Evolutionary conservation across 2,888 invertebrate species (phyloP), one percentile per base, ranked within the genome.

Genomic region (Apeira syringaria): DNA sequence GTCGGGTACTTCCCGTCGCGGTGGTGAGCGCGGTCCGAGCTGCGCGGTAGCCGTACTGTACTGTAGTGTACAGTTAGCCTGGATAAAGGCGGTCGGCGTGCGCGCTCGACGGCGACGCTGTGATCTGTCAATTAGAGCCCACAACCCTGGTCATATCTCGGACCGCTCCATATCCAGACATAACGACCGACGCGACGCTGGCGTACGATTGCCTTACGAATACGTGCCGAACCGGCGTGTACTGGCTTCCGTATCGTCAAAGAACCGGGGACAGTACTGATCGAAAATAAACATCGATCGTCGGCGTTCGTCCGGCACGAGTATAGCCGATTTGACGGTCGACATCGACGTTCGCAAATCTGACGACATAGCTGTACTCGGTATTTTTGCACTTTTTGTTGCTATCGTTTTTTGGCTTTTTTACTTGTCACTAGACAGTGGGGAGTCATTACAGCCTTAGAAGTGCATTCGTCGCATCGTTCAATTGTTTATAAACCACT

Each of bases 41-140:
- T 69, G 68, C 74, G 76, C 80, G 74, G 78, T 78, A 76, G 78
- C 75, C 64, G 67, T 82, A n/a, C n/a, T n/a, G n/a, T n/a, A n/a
- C n/a, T n/a, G n/a, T n/a, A n/a, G n/a, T n/a, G n/a, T n/a, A 86
- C 85, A 80, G 84, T 86, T 86, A 84, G 56, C 59, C 68, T 69
- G 69, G 64, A 76, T 72, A 71, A 70, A 77, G 71, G 69, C 75
- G 68, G 76, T 77, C 74, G 69, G 69, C 70, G 76, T 69, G 70
- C 71, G 72, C 65, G 50, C 62, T 66, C 62, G 50, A 47, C 45
- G 36, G 36, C 45, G 65, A 68, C 67, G 61, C 66, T 71, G 62
- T 71, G 74, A 77, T 81, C 77, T 83, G 81, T 80, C 81, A 82
- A 84, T 83, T 82, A 80, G 69, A 74, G 68, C 67, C 73, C 73